These are phyloP conservation scores for Coecobrya sp. DNA, from an alignment of 2,888 invertebrate genomes.

Conservation along the genomic window DNA sequence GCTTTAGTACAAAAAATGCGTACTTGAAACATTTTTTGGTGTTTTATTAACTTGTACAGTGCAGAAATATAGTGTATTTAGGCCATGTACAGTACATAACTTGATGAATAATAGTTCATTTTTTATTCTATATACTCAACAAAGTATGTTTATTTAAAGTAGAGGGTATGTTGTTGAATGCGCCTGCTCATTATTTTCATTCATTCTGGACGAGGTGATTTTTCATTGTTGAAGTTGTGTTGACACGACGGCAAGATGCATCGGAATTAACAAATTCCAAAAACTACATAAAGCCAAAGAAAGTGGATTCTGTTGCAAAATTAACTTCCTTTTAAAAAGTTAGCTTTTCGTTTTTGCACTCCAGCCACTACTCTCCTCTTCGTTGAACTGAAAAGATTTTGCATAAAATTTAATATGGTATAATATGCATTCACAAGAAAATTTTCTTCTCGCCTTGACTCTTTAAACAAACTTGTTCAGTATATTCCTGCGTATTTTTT, in stretches of 20 bases:
- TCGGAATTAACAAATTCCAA: background rate
- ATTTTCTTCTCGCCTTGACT: background rate
- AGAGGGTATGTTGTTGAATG: background rate
- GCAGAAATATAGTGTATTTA: no score
- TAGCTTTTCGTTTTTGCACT: background rate
- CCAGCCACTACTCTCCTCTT: background rate
- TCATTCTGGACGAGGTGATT: slow-evolving; percentile 75
- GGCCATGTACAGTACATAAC: no score
- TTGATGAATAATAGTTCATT: no score
- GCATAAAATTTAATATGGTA: slow-evolving; percentile 1
- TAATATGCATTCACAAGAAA: slow-evolving; percentile 49
- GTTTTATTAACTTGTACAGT: no score
- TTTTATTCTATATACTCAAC: no score
- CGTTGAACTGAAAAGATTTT: background rate
- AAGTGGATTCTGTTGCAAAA: slow-evolving; percentile 40
- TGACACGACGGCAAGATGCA: background rate
- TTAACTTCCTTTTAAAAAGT: slow-evolving; percentile 29
- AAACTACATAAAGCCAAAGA: background rate
- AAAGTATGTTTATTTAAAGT: background rate
- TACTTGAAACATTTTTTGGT: background rate
- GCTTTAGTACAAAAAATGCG: background rate
- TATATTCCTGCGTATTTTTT: background rate
- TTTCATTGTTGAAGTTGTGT: slow-evolving; percentile 42
- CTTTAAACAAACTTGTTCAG: background rate
- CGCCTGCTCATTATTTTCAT: slow-evolving; percentile 70